Evolutionary conservation across 2,113 vertebrate species (phyloP).

Genomic region (Halichoerus grypus): DNA sequence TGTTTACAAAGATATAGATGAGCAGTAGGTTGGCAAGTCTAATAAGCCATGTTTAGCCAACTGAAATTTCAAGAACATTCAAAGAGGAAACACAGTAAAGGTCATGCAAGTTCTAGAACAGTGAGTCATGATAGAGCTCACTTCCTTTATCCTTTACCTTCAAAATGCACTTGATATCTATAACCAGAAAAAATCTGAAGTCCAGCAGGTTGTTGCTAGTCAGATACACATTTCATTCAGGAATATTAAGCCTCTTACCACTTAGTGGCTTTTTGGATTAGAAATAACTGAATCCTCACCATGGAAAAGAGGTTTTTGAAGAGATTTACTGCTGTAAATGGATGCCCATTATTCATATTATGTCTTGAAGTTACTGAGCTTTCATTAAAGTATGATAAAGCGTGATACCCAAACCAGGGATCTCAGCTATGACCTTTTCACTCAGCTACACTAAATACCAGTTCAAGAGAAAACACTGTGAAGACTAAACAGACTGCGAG

Average conservation of each 20-base stretch:
- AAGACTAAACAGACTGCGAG: slow-evolving; percentile 22
- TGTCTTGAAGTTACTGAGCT: slow-evolving; percentile 9
- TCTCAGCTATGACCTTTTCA: slow-evolving; percentile 30
- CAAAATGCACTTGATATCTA: background rate
- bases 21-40: slow-evolving; percentile 10
- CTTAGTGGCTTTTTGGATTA: background rate
- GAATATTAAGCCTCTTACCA: slow-evolving; percentile 3
- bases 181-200: slow-evolving; percentile 18
- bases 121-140: slow-evolving; percentile 32
- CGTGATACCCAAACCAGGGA: slow-evolving; percentile 9
- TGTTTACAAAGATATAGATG: slow-evolving; percentile 36
- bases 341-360: background rate
- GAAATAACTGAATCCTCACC: slow-evolving; percentile 11
- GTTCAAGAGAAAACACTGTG: background rate
- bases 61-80: slow-evolving; percentile 60
- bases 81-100: slow-evolving; percentile 62
- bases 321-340: background rate
- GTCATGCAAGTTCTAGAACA: slow-evolving; percentile 57
- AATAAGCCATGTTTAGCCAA: background rate
- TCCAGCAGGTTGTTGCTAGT: background rate
- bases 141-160: slow-evolving; percentile 22
- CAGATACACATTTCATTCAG: slow-evolving; percentile 35
- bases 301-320: background rate
- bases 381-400: slow-evolving; percentile 27
- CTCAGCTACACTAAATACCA: background rate